Percentiles rank a stretch among this genome's conserved stretches.
These are phyloP conservation scores for Plusia festucae DNA, from an alignment of 2,888 invertebrate genomes.

Conservation along the genomic window DNA sequence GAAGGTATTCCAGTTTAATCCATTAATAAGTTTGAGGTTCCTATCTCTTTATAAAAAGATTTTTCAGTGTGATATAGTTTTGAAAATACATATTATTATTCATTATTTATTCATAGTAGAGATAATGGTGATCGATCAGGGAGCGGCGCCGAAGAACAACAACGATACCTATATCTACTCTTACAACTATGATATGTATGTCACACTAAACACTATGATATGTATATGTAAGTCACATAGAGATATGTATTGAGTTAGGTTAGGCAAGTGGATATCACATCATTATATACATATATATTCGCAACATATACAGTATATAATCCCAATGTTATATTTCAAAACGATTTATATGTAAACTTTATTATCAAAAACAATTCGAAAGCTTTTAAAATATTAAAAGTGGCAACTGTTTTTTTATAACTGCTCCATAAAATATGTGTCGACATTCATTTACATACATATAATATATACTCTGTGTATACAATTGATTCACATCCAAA, in stretches of 20 bases:
- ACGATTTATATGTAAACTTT: slow-evolving; percentile 41
- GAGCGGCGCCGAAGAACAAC: slow-evolving; percentile 84
- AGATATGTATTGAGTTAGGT: slow-evolving; percentile 71
- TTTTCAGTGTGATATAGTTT: neutral
- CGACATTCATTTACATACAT: slow-evolving; percentile 15
- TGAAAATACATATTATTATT: neutral
- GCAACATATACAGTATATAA: slow-evolving; percentile 56
- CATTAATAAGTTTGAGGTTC: no score
- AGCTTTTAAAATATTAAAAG: slow-evolving; percentile 48
- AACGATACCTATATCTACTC: slow-evolving; percentile 83
- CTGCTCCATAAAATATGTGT: slow-evolving; percentile 25
- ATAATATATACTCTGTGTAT: slow-evolving; percentile 12
- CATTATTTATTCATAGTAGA: slow-evolving; percentile 38
- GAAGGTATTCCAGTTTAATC: no score
- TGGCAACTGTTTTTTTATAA: slow-evolving; percentile 49
- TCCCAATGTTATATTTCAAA: slow-evolving; percentile 38
- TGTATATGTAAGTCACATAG: slow-evolving; percentile 68
- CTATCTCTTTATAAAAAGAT: no score
- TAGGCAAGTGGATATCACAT: slow-evolving; percentile 62
- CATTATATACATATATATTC: slow-evolving; percentile 56
- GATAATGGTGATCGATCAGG: slow-evolving; percentile 56
- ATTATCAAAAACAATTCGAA: slow-evolving; percentile 57
- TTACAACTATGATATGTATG: slow-evolving; percentile 74
- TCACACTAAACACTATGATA: slow-evolving; percentile 66
- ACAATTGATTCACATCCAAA: slow-evolving; percentile 16